A percentile compares a stretch with the other conserved stretches of the same genome.
Evolutionary conservation across 2,113 vertebrate species (phyloP).

Genomic region (Perccottus glenii): DNA sequence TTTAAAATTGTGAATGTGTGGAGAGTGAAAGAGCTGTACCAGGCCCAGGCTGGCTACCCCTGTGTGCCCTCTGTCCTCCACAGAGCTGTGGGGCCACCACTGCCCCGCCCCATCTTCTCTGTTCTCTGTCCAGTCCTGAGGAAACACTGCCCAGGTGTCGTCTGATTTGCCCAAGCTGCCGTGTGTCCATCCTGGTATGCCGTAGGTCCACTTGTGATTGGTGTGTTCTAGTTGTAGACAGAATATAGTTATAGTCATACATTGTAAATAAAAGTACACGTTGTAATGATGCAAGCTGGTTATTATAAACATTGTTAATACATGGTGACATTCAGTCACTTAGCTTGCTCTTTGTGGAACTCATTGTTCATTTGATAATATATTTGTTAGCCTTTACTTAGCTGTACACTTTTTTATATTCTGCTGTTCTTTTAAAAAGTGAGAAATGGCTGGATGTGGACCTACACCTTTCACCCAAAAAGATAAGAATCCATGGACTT

Average conservation of each 20-base stretch:
- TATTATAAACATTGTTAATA: no score
- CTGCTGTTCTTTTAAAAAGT: no score
- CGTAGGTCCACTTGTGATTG: slow-evolving; percentile 35
- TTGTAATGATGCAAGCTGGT: no score
- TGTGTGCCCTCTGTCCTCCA: slow-evolving; percentile 49
- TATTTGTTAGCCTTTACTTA: no score
- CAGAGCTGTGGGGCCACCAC: slow-evolving; percentile 72
- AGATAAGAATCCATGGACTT: no score
- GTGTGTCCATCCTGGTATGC: slow-evolving; percentile 51
- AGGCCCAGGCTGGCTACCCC: slow-evolving; percentile 40
- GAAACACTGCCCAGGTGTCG: slow-evolving; percentile 74
- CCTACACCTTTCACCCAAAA: no score
- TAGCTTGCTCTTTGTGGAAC: no score
- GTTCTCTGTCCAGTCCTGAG: slow-evolving; percentile 42
- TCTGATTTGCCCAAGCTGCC: slow-evolving; percentile 53
- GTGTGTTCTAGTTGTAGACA: slow-evolving; percentile 7
- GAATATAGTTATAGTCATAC: background rate
- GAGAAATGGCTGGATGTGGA: no score
- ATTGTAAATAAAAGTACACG: no score
- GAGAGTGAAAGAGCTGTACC: slow-evolving; percentile 48
- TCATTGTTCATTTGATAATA: no score
- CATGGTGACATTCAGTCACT: no score
- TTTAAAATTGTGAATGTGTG: background rate
- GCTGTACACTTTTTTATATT: no score
- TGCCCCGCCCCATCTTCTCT: slow-evolving; percentile 42